Percentiles rank a stretch among this genome's conserved stretches.
Evolutionary conservation across 2,888 invertebrate genomes (phyloP).

Genomic region (Chrysomela aeneicollis): DNA sequence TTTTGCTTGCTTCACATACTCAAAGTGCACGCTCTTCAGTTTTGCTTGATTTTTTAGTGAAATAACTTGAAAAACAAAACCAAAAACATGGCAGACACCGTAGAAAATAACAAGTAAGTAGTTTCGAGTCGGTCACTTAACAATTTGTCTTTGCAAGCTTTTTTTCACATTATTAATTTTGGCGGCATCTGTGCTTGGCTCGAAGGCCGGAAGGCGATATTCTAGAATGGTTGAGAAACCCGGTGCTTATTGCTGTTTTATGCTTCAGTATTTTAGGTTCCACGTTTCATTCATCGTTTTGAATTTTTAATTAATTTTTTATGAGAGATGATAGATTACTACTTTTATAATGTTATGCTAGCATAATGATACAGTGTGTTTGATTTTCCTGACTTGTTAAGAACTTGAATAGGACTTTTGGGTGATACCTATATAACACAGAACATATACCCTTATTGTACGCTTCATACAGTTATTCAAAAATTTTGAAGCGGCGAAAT

Average conservation of each 20-base stretch:
- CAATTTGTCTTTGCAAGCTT: background rate
- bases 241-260: background rate
- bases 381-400: too few species aligned
- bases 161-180: conserved; percentile 49
- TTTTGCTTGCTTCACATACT: conserved; percentile 38
- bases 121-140: conserved; percentile 29
- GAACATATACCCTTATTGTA: too few species aligned
- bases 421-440: too few species aligned
- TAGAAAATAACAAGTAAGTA: conserved; percentile 73
- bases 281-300: background rate
- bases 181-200: conserved; percentile 23
- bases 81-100: conserved; percentile 70
- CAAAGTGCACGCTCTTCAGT: conserved; percentile 47
- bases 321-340: too few species aligned
- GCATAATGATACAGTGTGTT: too few species aligned
- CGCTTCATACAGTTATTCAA: too few species aligned
- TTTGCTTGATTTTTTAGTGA: conserved; percentile 42
- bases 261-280: background rate
- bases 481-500: too few species aligned
- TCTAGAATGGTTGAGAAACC: conserved; percentile 9
- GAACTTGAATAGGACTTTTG: too few species aligned
- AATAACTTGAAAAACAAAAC: conserved; percentile 44
- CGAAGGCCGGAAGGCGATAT: background rate
- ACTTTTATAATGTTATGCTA: too few species aligned
- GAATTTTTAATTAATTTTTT: too few species aligned